phyloP scores from a whole-genome alignment of 2,888 invertebrate genomes.

The Mythimna vitellina region DNA sequence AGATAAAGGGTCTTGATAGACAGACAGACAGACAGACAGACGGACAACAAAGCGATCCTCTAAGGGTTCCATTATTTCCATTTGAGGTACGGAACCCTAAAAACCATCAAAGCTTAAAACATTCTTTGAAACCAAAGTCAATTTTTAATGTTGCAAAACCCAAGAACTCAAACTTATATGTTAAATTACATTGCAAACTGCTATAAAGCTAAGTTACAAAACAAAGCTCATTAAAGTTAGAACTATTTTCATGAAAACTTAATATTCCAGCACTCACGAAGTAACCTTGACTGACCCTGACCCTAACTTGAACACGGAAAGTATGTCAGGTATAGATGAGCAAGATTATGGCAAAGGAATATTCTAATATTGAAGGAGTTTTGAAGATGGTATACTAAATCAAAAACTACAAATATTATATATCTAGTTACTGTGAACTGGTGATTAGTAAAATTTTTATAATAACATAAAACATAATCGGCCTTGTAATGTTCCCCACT shows the following conservation, averaged over 20 bases:
- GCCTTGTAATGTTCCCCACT: no score
- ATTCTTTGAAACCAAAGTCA: not conserved
- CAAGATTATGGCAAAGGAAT: conserved; percentile 3
- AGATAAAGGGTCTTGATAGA: no score
- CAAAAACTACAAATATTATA: not conserved
- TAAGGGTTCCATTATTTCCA: no score
- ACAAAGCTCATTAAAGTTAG: conserved; percentile 31
- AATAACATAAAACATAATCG: no score
- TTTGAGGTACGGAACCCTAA: no score
- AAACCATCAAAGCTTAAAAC: not conserved
- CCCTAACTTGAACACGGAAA: conserved; percentile 24
- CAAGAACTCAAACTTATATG: conserved; percentile 2
- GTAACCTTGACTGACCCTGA: conserved; percentile 44
- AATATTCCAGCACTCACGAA: conserved; percentile 10
- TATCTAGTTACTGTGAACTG: no score
- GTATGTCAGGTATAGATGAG: conserved; percentile 32
- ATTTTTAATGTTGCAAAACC: conserved; percentile 1
- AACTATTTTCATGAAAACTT: conserved; percentile 34
- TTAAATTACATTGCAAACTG: conserved; percentile 1
- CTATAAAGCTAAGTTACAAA: conserved; percentile 22
- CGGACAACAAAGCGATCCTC: no score
- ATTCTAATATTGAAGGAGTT: conserved; percentile 6
- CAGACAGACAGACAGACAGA: no score
- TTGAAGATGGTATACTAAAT: not conserved
- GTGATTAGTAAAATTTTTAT: no score